Conservation (phyloP, 2,113 vertebrate species). For the Pantherophis guttatus region DNA sequence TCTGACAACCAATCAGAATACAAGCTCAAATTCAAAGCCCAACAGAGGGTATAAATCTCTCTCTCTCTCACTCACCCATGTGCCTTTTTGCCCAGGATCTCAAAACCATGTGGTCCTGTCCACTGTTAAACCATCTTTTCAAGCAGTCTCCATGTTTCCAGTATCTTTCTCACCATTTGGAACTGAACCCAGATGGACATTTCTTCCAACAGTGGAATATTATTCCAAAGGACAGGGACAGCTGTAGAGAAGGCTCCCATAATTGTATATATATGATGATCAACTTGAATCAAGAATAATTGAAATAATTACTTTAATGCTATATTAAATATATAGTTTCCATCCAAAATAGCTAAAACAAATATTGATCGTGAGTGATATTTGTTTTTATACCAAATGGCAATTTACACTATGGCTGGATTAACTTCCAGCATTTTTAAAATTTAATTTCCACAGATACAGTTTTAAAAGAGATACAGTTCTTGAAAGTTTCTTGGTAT, state of each 20-base stretch:
- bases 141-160: too few species aligned
- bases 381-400: not conserved
- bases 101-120: too few species aligned
- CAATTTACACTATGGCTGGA: not conserved
- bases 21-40: too few species aligned
- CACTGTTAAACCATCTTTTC: too few species aligned
- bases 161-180: too few species aligned
- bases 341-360: not conserved
- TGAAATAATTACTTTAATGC: conserved; percentile 15
- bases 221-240: too few species aligned
- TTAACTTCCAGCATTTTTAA: not conserved
- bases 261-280: conserved; percentile 39
- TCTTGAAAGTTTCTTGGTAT: not conserved
- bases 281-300: conserved; percentile 23
- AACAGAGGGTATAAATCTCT: too few species aligned
- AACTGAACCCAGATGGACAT: too few species aligned
- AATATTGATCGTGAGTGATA: not conserved
- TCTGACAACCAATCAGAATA: too few species aligned
- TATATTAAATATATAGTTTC: conserved; percentile 38
- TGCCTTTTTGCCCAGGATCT: too few species aligned
- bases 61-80: too few species aligned
- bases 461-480: not conserved
- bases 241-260: not conserved
- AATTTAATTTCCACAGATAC: not conserved
- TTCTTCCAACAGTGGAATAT: too few species aligned